Evolutionary conservation across 2,113 vertebrate genomes (phyloP), one percentile per base, ranked within the genome.

Genomic region (Turnix velox): DNA sequence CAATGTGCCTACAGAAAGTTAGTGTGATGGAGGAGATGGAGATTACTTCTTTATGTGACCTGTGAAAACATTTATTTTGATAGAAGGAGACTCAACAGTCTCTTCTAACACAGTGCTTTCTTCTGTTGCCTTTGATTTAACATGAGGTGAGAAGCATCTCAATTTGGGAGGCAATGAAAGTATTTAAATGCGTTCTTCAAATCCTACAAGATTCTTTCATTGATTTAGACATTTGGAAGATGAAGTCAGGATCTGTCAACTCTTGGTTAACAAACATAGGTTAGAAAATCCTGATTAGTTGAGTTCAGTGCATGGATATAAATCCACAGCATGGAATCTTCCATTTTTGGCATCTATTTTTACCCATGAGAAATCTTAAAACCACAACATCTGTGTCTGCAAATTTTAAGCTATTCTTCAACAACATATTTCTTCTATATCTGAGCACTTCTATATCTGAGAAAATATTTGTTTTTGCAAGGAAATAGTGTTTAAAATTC

Each of bases 111-210:
- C 19, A 14, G 12, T 49, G 18, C 28, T 59, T 92, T 66, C 25
- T 82, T 94, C 33, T 57, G 23, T 61, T 95, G 65, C 46, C 28
- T 92, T 84, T 24, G 30, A 52, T 68, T 72, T 73, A 66, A 62
- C 73, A 10, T 88, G 75, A 72, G 45, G 19, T 55, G 35, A 90
- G 23, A 80, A 73, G 77, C 13, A 19, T 35, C 75, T 69, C 18
- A 1, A 1, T 82, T 28, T 79, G 7, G 31, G 28, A 74, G 33
- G 18, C 30, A 73, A 65, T 23, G 20, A 12, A 71, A 37, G 20
- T 51, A 57, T 82, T 73, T 82, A 77, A 9, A 55, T 23, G n/a
- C 9, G 10, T 19, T 76, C 10, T 80, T 92, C 43, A 94, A 85
- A 42, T 84, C 23, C 22, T 28, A 62, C 11, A 8, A 49, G 49